Conservation (phyloP, 2,888 invertebrate species). For the Meghimatium bilineatum region DNA sequence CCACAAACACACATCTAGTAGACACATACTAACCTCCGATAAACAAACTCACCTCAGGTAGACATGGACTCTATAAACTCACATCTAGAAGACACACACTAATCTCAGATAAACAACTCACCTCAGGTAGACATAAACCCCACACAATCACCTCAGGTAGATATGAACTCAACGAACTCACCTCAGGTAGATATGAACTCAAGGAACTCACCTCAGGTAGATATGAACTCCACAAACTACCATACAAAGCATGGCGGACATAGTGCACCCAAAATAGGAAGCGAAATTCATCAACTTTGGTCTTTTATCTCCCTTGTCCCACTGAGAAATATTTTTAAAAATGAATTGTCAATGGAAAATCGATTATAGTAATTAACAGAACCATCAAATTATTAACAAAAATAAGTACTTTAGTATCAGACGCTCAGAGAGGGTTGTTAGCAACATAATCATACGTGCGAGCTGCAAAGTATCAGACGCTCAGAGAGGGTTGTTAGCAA, state of each 20-base stretch:
- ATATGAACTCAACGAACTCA: constrained; percentile 57
- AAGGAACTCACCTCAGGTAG: constrained; percentile 69
- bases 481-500: no score
- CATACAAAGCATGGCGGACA: constrained; percentile 73
- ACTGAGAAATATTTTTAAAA: constrained; percentile 65
- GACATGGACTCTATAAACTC: neutral
- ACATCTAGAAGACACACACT: neutral
- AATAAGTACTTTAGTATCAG: no score
- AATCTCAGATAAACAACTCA: neutral
- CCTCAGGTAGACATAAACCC: neutral
- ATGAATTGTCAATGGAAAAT: no score
- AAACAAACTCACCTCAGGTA: constrained; percentile 63
- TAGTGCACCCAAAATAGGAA: constrained; percentile 76
- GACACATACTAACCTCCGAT: no score
- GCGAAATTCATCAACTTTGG: constrained; percentile 74
- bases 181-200: no score
- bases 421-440: no score
- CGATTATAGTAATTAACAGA: no score
- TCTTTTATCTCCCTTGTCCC: constrained; percentile 74
- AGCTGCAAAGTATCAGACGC: no score
- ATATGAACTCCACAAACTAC: constrained; percentile 71
- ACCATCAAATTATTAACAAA: no score
- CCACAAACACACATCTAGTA: constrained; percentile 66
- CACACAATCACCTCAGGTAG: no score
- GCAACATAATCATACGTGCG: no score